Base-by-base conservation (phyloP, 2,113 vertebrate species). In the Perccottus glenii region DNA sequence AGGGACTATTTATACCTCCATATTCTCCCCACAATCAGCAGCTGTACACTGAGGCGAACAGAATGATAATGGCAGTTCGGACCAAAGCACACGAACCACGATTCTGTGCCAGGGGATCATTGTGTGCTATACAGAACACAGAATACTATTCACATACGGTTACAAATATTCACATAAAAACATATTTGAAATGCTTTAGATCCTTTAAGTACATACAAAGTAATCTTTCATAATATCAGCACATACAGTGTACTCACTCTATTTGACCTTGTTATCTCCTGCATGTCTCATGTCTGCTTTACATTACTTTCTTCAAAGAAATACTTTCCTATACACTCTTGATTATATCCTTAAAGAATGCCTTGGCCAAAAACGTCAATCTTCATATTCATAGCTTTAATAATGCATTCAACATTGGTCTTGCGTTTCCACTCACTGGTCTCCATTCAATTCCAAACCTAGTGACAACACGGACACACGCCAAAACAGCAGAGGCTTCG, bases 1-100 rank as follows among this genome's bases (percentile, higher is more conserved):
- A 32, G 42, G 61, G 52, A 80, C 51, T 75, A 82, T 81, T 80
- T 64, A 62, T 40, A 78, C 64, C 66, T 71, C 56, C 35, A 46
- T 63, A 72, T 67, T 77, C 72, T 57, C 48, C 27, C 50, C 47
- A 67, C 70, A 66, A 50, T 60, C 60, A 45, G 46, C 4, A 2
- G 12, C 76, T 70, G 58, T 65, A 71, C 10, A 58, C 46, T 19
- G 53, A 67, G 68, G 52, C 70, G 73, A 75, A 58, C 69, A 63
- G 60, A 60, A 67, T 78, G 52, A 66, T 11, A 68, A 66, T 49
- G 45, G 35, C 44, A 44, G 43, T 60, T 59, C 67, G 47, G 50
- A 65, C 36, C 44, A 60, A 63, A 43, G 19, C 52, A 55, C 32
- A 36, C 14, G 52, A 55, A 10, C 10, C 7, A 3, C 7, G 33